Base-by-base conservation (phyloP, 2,113 vertebrate genomes). In the Gobiocypris rarus region DNA sequence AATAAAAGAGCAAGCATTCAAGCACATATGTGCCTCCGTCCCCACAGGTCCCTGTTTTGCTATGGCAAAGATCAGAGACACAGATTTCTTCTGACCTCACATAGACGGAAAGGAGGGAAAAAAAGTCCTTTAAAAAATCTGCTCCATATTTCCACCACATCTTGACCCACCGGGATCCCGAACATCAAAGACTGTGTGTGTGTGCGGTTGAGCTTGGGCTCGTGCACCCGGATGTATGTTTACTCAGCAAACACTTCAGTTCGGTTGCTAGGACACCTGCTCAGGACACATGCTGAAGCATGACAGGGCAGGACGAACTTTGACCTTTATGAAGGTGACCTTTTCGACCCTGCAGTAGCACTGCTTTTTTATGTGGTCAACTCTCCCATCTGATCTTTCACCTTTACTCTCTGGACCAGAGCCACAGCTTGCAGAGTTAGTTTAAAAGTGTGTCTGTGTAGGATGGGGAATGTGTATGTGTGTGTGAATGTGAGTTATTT, bases 201-300 rank as follows among this genome's bases (percentile, higher is more conserved):
- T 65, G 31, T 45, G 52, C 24, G 38, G n/a, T 61, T 56, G 45
- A 50, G 26, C 48, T 80, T 9, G 45, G 15, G 43, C 26, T 67
- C 19, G 1, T 15, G 5, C 43, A 48, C n/a, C 22, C 45, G 45
- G 59, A 83, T 85, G 73, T 5, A 75, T 86, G 82, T 86, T 87
- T 86, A 87, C 85, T 84, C 67, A 71, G 54, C 61, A 63, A 58
- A 84, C 83, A 85, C 80, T 71, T 61, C 31, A 43, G 54, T 74
- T 56, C 81, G 78, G 92, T 91, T 93, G 93, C 90, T 88, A 88
- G 88, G 92, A 91, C 86, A 92, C 88, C 89, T 89, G 89, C 84
- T 85, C 8, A 31, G 85, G 87, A 82, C 91, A 91, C 81, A 74
- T 88, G 90, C 86, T 86, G 74, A 85, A 85, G 81, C 73, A 74